Evolutionary conservation across 2,113 vertebrate genomes (phyloP), one percentile per base, ranked within the genome.

Genomic region (Tragelaphus scriptus): DNA sequence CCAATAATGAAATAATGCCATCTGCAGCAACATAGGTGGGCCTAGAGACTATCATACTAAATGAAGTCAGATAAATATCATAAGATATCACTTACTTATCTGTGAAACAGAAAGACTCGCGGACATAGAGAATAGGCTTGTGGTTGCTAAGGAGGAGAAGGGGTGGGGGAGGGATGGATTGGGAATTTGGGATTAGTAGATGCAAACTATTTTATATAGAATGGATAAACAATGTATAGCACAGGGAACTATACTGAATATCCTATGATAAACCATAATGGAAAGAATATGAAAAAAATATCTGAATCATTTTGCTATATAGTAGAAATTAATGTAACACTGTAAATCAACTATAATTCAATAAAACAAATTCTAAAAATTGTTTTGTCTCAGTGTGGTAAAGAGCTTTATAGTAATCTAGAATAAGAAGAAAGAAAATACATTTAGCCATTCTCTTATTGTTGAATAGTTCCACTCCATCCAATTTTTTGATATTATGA

Each of bases 371-470:
- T 32, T 53, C 7, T 0, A 21, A 81, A 14, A 84, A 94, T 26
- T 44, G 84, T 63, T 86, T 95, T 86, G 55, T 32, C 53, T 90
- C 85, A 80, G n/a, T 90, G 80, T 96, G 88, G 85, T 56, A 59
- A 90, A 92, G 51, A 88, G 56, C 44, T 88, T 97, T 88, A 71
- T 16, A 36, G 32, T 91, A 84, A 96, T 84, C 89, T 61, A 86
- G 88, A 97, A 82, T 59, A 88, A 88, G 23, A 92, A 89, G 59
- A 97, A 90, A 95, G 85, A 53, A 91, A 92, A 94, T 47, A 71
- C 47, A 89, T 81, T n/a, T 25, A 92, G 80, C 80, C 25, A 49
- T 59, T 80, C 36, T 93, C 51, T 94, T 65, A 36, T 44, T 88
- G 59, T 58, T 63, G 32, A 87, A 88, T 53, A 77, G 85, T 88